Evolutionary conservation across 2,113 vertebrate species (phyloP).

Genomic region (Protobothrops flavoviridis): DNA sequence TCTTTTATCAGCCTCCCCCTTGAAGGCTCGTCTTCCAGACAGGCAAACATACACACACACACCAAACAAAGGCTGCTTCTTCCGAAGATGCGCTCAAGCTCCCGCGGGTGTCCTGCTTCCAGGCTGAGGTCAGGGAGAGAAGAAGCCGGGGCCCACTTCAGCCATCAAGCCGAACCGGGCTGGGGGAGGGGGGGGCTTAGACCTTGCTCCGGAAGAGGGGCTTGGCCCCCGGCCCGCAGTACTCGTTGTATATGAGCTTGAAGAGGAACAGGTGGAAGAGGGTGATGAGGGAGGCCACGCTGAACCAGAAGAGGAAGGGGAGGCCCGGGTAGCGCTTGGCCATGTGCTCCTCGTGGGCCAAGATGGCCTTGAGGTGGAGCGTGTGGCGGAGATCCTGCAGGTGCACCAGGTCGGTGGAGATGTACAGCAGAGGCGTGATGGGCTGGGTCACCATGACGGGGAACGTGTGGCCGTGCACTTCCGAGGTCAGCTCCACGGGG

Average conservation of each 20-base stretch:
- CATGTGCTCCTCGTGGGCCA: conserved; percentile 98
- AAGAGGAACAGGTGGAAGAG: conserved; percentile 98
- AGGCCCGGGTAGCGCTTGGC: conserved; percentile 92
- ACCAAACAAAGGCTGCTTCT: not conserved
- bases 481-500: conserved; percentile 91
- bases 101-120: conserved; percentile 2
- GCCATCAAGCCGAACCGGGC: not conserved
- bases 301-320: conserved; percentile 98
- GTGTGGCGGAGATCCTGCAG: conserved; percentile 95
- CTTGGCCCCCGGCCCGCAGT: conserved; percentile 95
- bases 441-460: conserved; percentile 95
- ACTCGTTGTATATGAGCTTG: conserved; percentile 99
- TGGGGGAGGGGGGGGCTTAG: conserved; percentile 60
- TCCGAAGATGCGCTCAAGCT: conserved; percentile 11
- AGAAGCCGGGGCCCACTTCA: conserved; percentile 7
- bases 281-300: conserved; percentile 94
- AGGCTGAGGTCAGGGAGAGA: not conserved
- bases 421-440: conserved; percentile 92
- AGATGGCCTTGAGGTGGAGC: conserved; percentile 92
- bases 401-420: conserved; percentile 90
- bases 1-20: not conserved
- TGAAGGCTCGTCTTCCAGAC: conserved; percentile 1
- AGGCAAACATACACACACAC: not conserved
- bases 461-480: conserved; percentile 85
- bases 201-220: conserved; percentile 98